Conservation (phyloP, 2,888 invertebrate genomes). For the Himalopsyche kuldschensis region DNA sequence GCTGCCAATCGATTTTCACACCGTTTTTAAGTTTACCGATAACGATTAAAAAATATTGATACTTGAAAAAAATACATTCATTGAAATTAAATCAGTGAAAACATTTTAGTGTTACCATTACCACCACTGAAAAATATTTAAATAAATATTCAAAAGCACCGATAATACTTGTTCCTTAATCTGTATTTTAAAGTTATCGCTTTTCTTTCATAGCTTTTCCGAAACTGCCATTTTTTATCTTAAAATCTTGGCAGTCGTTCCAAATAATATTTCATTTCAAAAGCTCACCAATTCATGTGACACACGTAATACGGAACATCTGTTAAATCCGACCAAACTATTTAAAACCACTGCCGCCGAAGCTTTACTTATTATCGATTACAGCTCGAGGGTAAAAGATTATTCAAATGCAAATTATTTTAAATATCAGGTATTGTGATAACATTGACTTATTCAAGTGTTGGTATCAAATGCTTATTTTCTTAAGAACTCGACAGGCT, state of each 20-base stretch:
- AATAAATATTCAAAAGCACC: too few species aligned
- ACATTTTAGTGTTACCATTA: too few species aligned
- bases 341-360: background rate
- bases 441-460: background rate
- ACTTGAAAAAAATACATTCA: too few species aligned
- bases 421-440: background rate
- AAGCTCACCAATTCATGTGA: background rate
- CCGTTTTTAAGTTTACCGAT: too few species aligned
- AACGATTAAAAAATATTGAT: too few species aligned
- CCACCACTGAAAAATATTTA: too few species aligned
- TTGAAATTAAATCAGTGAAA: too few species aligned
- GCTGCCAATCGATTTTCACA: too few species aligned
- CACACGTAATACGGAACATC: background rate
- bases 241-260: background rate
- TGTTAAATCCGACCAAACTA: background rate
- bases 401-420: constrained; percentile 1
- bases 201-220: too few species aligned
- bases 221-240: too few species aligned
- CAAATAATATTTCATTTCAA: background rate
- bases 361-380: background rate
- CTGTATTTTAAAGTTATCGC: too few species aligned
- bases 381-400: background rate
- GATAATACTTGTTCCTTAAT: too few species aligned
- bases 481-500: background rate
- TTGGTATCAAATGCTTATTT: background rate